A percentile compares a stretch with the other conserved stretches of the same genome.
Conservation (phyloP, 2,888 invertebrate species). For the Alcis repandata region DNA sequence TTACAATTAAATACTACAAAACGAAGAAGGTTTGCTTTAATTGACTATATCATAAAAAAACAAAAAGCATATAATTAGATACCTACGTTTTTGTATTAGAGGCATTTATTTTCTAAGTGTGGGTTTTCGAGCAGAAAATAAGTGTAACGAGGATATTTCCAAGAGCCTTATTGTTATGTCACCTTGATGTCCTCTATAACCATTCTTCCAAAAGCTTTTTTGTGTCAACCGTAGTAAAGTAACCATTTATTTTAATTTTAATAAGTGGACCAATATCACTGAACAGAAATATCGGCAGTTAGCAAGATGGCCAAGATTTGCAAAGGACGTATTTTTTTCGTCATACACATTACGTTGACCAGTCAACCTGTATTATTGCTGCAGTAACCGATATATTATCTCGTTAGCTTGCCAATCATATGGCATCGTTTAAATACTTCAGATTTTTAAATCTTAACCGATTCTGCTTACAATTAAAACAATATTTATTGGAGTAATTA, state of each 20-base stretch:
- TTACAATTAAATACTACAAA: neutral
- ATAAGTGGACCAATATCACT: slow-evolving; percentile 12
- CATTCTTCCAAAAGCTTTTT: slow-evolving; percentile 26
- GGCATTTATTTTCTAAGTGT: slow-evolving; percentile 4
- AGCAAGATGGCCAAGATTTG: slow-evolving; percentile 9
- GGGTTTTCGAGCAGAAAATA: slow-evolving; percentile 1
- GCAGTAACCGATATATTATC: slow-evolving; percentile 16
- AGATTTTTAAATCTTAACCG: neutral
- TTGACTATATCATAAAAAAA: slow-evolving; percentile 3
- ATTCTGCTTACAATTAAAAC: neutral
- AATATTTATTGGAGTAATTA: neutral
- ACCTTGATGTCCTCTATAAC: slow-evolving; percentile 13
- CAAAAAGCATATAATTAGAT: neutral
- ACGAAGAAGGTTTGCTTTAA: neutral
- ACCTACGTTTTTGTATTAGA: slow-evolving; percentile 4
- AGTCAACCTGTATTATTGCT: slow-evolving; percentile 16
- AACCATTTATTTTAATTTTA: slow-evolving; percentile 20
- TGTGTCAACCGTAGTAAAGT: slow-evolving; percentile 20
- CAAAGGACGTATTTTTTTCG: slow-evolving; percentile 11
- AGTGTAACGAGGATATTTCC: neutral
- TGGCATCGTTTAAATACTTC: neutral
- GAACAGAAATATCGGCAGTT: slow-evolving; percentile 11
- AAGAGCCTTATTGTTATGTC: slow-evolving; percentile 7
- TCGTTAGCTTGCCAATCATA: slow-evolving; percentile 3
- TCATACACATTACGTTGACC: slow-evolving; percentile 9